Base-by-base conservation (phyloP, 1,140 invertebrate genomes). In the Cataglyphis hispanica region DNA sequence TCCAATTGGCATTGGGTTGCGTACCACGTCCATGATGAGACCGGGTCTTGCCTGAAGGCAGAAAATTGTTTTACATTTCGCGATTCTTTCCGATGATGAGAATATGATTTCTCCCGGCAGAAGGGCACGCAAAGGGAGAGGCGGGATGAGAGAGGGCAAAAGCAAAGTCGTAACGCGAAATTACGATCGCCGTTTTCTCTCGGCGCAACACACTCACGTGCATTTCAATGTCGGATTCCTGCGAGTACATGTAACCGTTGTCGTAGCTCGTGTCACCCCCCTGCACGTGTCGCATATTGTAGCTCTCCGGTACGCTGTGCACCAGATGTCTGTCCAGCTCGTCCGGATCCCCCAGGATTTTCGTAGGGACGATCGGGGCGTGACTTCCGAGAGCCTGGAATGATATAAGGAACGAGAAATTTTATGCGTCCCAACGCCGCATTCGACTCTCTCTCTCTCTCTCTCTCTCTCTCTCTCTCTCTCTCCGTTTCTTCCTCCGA, bases 241-340 rank as follows among this genome's bases (percentile, higher is more conserved):
- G 94, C 13, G 93, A 89, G 85, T 94, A 96, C 70, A 94, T 93
- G 87, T 92, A 93, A 46, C 93, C 95, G 89, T 95, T 95, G 85
- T 95, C 95, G 88, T 94, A 95, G 70, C 90, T 86, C 40, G 84
- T 84, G 77, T 93, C 93, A 50, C 87, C 75, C 72, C 88, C 88
- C 64, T 87, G 90, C 58, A 91, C 90, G 67, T 92, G 91, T 84
- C 92, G 91, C 66, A 91, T 91, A 76, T 93, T 94, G 76, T 93
- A 94, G 64, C 89, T 93, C 60, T 95, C 94, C 66, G 93, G 92
- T 27, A 92, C 91, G 70, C 92, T 93, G 64, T 98, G 98, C 83
- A 98, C 96, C 46, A 99, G 95, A 93, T 98, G 98, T 31, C 97
- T 96, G 91, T 98, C 98, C 88, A 99, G 95, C 91, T 98, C 98